Conservation (phyloP, 2,797 vertebrate species). For the Myotis findleyi region DNA sequence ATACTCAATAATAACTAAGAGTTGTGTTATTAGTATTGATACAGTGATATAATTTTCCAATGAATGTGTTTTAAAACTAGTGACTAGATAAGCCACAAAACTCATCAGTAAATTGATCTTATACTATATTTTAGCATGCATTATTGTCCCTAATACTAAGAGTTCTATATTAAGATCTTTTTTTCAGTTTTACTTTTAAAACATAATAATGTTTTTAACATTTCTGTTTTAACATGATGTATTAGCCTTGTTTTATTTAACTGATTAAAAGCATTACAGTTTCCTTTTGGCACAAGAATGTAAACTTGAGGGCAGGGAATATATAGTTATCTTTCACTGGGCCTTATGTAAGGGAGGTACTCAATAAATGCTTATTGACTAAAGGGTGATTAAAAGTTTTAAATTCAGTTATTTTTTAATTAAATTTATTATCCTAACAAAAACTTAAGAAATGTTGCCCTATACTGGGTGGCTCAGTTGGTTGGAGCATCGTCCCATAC, state of each 20-base stretch:
- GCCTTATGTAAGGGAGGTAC: neutral
- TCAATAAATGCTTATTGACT: neutral
- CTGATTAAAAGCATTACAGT: conserved; percentile 18
- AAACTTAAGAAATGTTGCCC: conserved; percentile 37
- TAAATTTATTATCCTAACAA: neutral
- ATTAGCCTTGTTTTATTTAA: conserved; percentile 22
- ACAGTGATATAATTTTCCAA: neutral
- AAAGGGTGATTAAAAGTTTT: conserved; percentile 33
- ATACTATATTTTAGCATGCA: neutral
- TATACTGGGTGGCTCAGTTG: neutral
- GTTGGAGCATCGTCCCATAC: neutral
- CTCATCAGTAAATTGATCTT: neutral
- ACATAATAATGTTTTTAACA: conserved; percentile 11
- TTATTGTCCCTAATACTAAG: neutral
- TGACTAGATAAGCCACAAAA: neutral
- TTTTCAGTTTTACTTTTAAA: conserved; percentile 25
- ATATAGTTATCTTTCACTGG: neutral
- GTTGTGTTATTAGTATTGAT: neutral
- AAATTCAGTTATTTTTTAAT: neutral
- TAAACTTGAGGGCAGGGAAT: neutral
- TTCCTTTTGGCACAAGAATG: conserved; percentile 39
- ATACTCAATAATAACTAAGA: conserved; percentile 1
- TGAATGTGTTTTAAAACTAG: conserved; percentile 28
- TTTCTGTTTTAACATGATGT: conserved; percentile 51
- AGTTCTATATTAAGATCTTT: neutral